phyloP scores from a whole-genome alignment of 2,888 invertebrate species.

The Yponomeuta evonymella region DNA sequence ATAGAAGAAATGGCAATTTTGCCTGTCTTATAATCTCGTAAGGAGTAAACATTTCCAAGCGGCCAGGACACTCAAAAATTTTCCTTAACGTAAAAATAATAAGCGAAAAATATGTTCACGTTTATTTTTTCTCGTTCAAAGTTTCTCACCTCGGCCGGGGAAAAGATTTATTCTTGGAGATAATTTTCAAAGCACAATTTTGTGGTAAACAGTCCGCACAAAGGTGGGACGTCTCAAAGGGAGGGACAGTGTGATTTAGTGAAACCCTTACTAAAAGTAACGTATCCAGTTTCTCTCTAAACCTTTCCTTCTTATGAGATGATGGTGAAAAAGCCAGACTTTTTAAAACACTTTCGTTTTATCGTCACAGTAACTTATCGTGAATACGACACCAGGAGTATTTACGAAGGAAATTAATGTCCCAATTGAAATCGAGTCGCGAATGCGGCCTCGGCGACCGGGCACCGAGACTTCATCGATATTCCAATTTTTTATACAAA shows the following conservation, averaged over 20 bases:
- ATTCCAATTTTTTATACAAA: no score
- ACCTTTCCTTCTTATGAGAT: background rate
- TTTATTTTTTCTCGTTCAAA: background rate
- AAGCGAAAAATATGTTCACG: background rate
- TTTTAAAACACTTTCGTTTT: background rate
- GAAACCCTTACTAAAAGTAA: background rate
- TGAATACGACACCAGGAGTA: background rate
- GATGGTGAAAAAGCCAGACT: background rate
- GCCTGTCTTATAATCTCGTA: background rate
- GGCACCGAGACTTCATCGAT: no score
- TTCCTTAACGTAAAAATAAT: background rate
- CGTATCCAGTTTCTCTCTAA: background rate
- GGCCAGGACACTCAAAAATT: background rate
- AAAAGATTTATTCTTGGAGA: background rate
- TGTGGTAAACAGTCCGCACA: background rate
- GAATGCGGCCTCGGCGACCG: background rate
- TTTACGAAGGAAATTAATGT: constrained; percentile 2
- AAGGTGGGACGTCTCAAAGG: background rate
- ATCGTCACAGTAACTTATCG: background rate
- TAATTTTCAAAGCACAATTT: background rate
- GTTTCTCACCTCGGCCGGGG: background rate
- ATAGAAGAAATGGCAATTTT: background rate
- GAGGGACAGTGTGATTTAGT: background rate
- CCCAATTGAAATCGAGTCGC: background rate
- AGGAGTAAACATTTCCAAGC: background rate